Base-by-base conservation (phyloP, 1,140 invertebrate species). In the Drosophila gunungcola region DNA sequence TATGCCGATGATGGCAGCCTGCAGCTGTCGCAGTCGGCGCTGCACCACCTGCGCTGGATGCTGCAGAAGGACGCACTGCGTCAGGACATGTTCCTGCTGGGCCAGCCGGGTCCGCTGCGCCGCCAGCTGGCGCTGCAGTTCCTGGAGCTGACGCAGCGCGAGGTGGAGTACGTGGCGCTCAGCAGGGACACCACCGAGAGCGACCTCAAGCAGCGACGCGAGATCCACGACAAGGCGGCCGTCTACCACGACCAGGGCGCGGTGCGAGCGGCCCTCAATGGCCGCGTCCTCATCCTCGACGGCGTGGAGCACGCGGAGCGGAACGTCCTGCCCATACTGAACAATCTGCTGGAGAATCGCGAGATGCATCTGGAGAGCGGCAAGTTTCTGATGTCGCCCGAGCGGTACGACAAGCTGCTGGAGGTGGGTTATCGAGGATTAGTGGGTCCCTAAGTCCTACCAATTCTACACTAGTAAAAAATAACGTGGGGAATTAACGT, bases 301-400 rank as follows among this genome's bases (percentile, higher is more conserved):
- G 98, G 98, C 5, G 97, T 99, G 57, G 98, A 99, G 93, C 99
- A 99, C 92, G 98, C 98, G 0, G 98, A 99, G 92, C 93, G 98
- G 57, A 99, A 99, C 94, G 98, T 99, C 32, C 93, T 99, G 45
- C 98, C 98, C 43, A 96, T 99, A 41, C 92, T 99, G n/a, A 99
- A 99, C 93, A 99, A 99, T 94, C 94, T 99, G 29, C 93, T 99
- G n/a, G 98, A 99, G 94, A 99, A 99, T 93, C 94, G 98, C 53
- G 98, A 99, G 93, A 99, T 99, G 98, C 97, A 99, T 93, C 93
- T 99, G 45, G 98, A 99, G 93, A 98, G 99, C 95, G 98, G 98
- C 1, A 93, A 98, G 73, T 98, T 99, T 92, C 93, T 99, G 12
- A 96, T 99, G 86, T 95, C 97, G 2, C 95, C 97, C 27, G 92